These are phyloP conservation scores for Eulacestoma nigropectus DNA, from an alignment of 2,113 vertebrate species.

Conservation along the genomic window DNA sequence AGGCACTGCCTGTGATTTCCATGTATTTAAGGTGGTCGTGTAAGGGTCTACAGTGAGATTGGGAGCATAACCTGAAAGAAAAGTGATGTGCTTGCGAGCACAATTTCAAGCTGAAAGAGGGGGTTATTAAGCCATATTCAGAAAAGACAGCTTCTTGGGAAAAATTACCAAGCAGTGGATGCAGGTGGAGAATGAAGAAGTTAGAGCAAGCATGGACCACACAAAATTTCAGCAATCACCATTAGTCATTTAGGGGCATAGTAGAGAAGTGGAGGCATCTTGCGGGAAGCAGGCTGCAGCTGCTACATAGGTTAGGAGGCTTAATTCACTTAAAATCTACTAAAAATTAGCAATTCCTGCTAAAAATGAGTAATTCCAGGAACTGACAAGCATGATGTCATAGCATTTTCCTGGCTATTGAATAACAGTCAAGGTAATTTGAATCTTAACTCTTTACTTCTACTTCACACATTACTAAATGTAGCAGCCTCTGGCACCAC, in stretches of 20 bases:
- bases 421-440: not conserved
- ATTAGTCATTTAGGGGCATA: not conserved
- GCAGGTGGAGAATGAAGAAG: not conserved
- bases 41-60: not conserved
- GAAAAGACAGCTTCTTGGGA: not conserved
- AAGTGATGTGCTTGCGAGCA: not conserved
- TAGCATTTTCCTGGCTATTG: not conserved
- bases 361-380: not conserved
- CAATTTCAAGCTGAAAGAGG: not conserved
- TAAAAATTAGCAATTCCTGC: not conserved
- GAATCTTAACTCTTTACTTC: conserved; percentile 6
- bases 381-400: not conserved
- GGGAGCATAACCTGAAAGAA: not conserved
- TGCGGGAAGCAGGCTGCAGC: not conserved
- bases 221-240: not conserved
- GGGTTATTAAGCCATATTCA: not conserved
- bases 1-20: not conserved
- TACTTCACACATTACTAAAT: not conserved
- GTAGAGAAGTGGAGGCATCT: not conserved
- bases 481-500: not conserved
- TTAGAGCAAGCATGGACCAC: not conserved
- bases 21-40: not conserved
- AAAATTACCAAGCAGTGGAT: not conserved
- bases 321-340: not conserved
- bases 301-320: not conserved